Evolutionary conservation across 2,113 vertebrate species (phyloP).

Genomic region (Scatophagus argus): DNA sequence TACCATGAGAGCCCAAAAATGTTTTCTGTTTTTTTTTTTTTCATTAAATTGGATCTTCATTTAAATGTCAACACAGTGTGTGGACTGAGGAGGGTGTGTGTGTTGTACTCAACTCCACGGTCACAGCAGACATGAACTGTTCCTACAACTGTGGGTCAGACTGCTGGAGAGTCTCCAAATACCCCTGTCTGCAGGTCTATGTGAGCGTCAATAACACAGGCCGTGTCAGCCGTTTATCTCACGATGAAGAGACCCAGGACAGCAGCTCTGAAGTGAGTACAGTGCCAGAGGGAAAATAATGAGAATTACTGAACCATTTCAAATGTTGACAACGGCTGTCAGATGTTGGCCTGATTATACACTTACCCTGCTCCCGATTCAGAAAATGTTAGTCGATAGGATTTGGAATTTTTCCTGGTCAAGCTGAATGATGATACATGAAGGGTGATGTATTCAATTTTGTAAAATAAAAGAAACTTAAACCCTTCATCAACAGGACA

Average conservation of each 20-base stretch:
- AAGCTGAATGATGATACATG: slow-evolving; percentile 2
- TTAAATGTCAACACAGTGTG: slow-evolving; percentile 82
- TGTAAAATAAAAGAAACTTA: slow-evolving; percentile 16
- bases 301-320: slow-evolving; percentile 61
- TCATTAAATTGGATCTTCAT: slow-evolving; percentile 45
- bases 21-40: background rate
- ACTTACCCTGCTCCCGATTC: slow-evolving; percentile 13
- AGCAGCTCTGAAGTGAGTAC: slow-evolving; percentile 91
- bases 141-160: slow-evolving; percentile 94
- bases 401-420: slow-evolving; percentile 32
- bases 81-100: slow-evolving; percentile 95
- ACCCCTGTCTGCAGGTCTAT: slow-evolving; percentile 95
- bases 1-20: background rate
- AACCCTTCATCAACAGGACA: background rate
- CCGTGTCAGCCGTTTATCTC: slow-evolving; percentile 90
- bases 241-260: slow-evolving; percentile 93
- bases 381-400: slow-evolving; percentile 32
- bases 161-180: slow-evolving; percentile 92
- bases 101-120: slow-evolving; percentile 90
- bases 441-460: slow-evolving; percentile 1
- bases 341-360: slow-evolving; percentile 52
- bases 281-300: slow-evolving; percentile 59
- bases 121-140: slow-evolving; percentile 92
- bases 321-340: slow-evolving; percentile 62
- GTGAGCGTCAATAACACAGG: slow-evolving; percentile 94